phyloP scores from a whole-genome alignment of 2,113 vertebrate species.

The Hippoglossus stenolepis region DNA sequence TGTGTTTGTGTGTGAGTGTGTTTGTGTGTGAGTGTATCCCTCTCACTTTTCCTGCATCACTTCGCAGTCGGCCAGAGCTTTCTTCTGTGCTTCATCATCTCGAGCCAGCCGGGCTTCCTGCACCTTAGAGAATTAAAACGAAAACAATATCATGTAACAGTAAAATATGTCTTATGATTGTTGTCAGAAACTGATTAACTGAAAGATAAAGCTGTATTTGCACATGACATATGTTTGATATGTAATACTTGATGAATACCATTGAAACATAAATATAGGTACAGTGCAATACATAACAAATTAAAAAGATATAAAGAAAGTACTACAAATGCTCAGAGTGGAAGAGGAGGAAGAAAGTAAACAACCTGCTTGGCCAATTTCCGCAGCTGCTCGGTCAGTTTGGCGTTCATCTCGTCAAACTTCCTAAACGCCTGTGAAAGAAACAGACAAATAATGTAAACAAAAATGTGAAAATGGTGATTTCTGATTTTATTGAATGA shows the following conservation, averaged over 20 bases:
- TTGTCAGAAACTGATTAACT: too few relatives aligned
- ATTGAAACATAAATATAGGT: neutral
- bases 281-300: neutral
- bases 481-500: neutral
- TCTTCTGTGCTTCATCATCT: slow-evolving; percentile 89
- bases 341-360: neutral
- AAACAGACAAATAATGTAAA: neutral
- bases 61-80: slow-evolving; percentile 88
- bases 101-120: slow-evolving; percentile 88
- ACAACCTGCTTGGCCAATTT: slow-evolving; percentile 88
- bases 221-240: neutral
- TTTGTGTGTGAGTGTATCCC: neutral
- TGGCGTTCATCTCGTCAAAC: slow-evolving; percentile 89
- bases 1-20: slow-evolving; percentile 13
- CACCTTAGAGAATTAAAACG: slow-evolving; percentile 68
- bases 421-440: slow-evolving; percentile 88
- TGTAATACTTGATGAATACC: neutral
- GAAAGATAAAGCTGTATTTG: neutral
- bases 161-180: too few relatives aligned
- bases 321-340: neutral
- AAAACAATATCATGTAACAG: neutral
- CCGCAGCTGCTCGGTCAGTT: slow-evolving; percentile 89
- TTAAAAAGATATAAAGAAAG: neutral
- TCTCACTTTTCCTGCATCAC: slow-evolving; percentile 89
- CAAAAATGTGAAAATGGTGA: neutral